Percentiles rank a stretch among this genome's conserved stretches.
phyloP scores from a whole-genome alignment of 2,113 vertebrate genomes.

The Austrofundulus limnaeus region DNA sequence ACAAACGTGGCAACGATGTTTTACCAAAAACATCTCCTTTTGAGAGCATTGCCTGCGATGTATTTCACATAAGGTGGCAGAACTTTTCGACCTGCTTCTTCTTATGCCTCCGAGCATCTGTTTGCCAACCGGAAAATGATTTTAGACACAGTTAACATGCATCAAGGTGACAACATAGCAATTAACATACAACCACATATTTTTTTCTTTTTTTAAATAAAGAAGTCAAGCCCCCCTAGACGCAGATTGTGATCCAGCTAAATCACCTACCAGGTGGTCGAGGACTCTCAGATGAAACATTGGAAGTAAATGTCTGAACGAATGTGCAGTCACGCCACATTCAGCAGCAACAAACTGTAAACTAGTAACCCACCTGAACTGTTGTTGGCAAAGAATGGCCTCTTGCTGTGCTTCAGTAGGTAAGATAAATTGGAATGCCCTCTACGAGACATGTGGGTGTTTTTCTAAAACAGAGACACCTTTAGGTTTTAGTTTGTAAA shows the following conservation, averaged over 20 bases:
- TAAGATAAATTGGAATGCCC: background rate
- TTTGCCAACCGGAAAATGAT: background rate
- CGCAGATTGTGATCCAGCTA: conserved; percentile 17
- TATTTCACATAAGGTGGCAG: background rate
- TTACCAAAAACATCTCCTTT: conserved; percentile 7
- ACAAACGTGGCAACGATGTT: conserved; percentile 15
- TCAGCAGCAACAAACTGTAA: conserved; percentile 2
- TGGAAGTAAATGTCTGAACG: conserved; percentile 1
- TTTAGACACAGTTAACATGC: conserved; percentile 26
- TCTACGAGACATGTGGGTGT: background rate
- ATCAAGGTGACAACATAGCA: conserved; percentile 20
- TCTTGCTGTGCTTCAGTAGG: background rate
- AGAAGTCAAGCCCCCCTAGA: conserved; percentile 11
- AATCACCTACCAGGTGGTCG: conserved; percentile 26
- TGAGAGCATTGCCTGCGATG: background rate
- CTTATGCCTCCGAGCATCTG: conserved; percentile 20
- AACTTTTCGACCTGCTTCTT: conserved; percentile 3
- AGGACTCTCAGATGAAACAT: conserved; percentile 1
- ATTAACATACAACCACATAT: conserved; percentile 13
- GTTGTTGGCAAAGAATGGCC: background rate
- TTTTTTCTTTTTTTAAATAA: too few species aligned
- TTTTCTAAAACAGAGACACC: background rate
- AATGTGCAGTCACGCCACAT: background rate
- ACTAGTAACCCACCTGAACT: background rate
- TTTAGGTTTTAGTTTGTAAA: conserved; percentile 1